These are phyloP conservation scores for Thermophis baileyi DNA, from an alignment of 2,113 vertebrate species.

Conservation along the genomic window DNA sequence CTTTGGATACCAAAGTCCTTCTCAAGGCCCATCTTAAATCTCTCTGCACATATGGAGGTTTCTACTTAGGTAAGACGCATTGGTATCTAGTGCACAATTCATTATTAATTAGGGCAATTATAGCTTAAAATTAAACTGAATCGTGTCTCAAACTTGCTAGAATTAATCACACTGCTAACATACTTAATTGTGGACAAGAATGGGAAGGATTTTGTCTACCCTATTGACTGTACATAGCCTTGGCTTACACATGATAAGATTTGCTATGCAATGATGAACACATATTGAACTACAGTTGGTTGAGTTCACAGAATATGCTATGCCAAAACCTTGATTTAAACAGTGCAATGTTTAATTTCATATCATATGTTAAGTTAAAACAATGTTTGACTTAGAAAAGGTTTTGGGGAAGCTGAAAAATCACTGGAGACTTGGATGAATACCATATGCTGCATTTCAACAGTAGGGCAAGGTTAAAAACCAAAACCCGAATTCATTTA, in stretches of 20 bases:
- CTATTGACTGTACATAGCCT: background rate
- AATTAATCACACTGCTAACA: background rate
- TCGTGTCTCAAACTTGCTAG: background rate
- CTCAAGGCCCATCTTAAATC: background rate
- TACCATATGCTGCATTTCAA: background rate
- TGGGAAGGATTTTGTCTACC: background rate
- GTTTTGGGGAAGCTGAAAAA: background rate
- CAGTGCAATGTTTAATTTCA: background rate
- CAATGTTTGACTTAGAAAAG: background rate
- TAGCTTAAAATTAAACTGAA: background rate
- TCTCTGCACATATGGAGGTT: background rate
- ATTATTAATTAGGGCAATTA: background rate
- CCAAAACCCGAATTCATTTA: background rate
- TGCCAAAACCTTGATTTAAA: background rate
- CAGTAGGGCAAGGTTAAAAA: background rate
- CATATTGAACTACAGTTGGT: background rate
- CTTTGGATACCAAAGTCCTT: background rate
- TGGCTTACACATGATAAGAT: background rate
- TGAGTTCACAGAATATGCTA: background rate
- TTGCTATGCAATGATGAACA: background rate
- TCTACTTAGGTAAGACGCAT: background rate
- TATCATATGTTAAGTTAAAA: background rate
- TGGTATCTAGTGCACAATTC: background rate
- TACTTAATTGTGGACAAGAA: background rate
- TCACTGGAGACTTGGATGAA: background rate